A percentile compares a stretch with the other conserved stretches of the same genome.
phyloP scores from a whole-genome alignment of 2,113 vertebrate genomes.

The Gobius niger region DNA sequence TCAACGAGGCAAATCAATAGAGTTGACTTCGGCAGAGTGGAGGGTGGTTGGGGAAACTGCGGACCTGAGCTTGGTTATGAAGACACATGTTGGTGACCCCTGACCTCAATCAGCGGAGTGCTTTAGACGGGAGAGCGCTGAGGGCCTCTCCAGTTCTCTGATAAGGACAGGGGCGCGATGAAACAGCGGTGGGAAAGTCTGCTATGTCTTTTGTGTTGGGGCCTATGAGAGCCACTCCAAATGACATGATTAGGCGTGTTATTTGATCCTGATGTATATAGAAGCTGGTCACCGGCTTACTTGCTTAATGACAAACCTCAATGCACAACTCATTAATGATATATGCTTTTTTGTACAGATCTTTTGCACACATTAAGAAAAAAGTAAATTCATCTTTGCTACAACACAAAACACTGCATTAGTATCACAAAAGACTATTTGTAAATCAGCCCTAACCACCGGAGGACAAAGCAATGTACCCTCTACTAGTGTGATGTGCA shows the following conservation, averaged over 20 bases:
- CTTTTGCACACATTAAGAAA: no score
- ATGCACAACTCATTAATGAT: no score
- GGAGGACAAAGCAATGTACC: no score
- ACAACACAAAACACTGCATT: no score
- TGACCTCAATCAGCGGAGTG: constrained; percentile 72
- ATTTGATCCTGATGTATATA: neutral
- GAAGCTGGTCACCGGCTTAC: neutral
- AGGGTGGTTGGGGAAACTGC: constrained; percentile 44
- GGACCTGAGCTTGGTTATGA: constrained; percentile 48
- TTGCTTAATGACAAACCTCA: neutral
- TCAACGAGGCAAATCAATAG: constrained; percentile 55
- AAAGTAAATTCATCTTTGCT: no score
- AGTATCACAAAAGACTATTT: no score
- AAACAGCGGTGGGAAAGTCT: constrained; percentile 25
- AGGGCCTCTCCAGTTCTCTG: constrained; percentile 53
- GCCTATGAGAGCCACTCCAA: constrained; percentile 59
- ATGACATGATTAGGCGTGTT: constrained; percentile 50
- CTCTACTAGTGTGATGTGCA: no score
- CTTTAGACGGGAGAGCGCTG: constrained; percentile 21
- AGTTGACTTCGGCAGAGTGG: constrained; percentile 39
- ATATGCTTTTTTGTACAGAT: no score
- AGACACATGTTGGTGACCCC: constrained; percentile 56
- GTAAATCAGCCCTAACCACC: no score
- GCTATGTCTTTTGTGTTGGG: constrained; percentile 52
- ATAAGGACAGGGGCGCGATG: constrained; percentile 49